Base-by-base conservation (phyloP, 30 jellyfish, hydroid and myxozoan species). In the Aurelia sp. region DNA sequence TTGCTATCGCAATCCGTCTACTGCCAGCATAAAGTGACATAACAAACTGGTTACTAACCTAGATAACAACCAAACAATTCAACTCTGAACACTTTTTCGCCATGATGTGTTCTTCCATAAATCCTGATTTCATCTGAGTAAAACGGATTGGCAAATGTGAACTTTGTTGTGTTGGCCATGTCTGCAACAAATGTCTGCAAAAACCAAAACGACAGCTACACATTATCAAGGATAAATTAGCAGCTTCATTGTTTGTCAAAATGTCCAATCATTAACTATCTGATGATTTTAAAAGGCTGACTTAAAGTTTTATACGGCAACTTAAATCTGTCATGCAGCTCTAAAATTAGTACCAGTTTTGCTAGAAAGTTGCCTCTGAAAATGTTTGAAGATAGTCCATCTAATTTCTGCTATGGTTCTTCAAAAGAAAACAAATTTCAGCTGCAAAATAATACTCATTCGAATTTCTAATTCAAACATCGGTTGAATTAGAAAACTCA, bases 31-130 rank as follows among this genome's bases (percentile, higher is more conserved):
- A 57, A 1, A n/a, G 20, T 13, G 66, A 11, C 7, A 44, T n/a
- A 20, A 4, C 40, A 13, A 44, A 6, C 17, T 30, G 19, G 21
- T 3, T 17, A 15, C 57, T 62, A 20, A 63, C 89, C 89, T 47
- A 63, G 50, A 48, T 78, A 81, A 53, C 90, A 81, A 63, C 90
- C 90, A 66, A 65, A 81, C 22, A 81, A 23, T 40, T 81, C 90
- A 66, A 53, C 65, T 69, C 90, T 21, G 27, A 81, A 69, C 52
- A 69, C 90, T 66, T 66, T 66, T 0, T 48, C 60, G 4, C 81
- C 76, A 21, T 66, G 75, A 44, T 20, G 33, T 0, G 73, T 22
- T 8, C 37, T 31, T 31, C 83, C 83, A 22, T 44, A 81, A 35
- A 81, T 60, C 55, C 90, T 78, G 58, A 78, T 16, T 62, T 41